Evolutionary conservation across 2,113 vertebrate species (phyloP).

Genomic region (Myotis yumanensis): DNA sequence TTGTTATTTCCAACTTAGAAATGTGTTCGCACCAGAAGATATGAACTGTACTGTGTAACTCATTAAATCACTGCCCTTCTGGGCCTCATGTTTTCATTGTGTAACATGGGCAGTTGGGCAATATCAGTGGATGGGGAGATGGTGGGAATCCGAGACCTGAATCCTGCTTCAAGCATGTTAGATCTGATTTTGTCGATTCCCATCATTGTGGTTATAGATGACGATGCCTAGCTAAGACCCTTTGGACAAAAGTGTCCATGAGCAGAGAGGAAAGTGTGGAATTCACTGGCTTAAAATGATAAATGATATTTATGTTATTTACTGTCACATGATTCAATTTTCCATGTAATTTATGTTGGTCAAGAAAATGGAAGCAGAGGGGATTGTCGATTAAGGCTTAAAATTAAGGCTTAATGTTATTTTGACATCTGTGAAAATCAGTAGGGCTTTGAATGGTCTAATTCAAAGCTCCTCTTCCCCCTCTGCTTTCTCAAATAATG

Average conservation of each 20-base stretch:
- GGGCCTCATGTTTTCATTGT: background rate
- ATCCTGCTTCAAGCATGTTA: background rate
- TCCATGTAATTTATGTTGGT: background rate
- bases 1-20: slow-evolving; percentile 25
- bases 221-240: background rate
- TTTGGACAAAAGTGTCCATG: background rate
- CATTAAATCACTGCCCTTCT: background rate
- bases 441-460: background rate
- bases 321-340: slow-evolving; percentile 15
- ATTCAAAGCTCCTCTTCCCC: background rate
- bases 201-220: background rate
- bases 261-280: background rate
- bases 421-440: background rate
- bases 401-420: background rate
- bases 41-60: background rate
- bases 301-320: background rate
- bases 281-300: slow-evolving; percentile 10
- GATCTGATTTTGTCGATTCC: background rate
- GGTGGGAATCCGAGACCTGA: background rate
- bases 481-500: background rate
- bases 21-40: background rate
- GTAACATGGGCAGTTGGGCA: background rate
- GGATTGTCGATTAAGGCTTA: background rate
- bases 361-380: background rate
- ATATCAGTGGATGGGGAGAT: background rate